Evolutionary conservation across 2,113 vertebrate species (phyloP).

Genomic region (Cervus canadensis): DNA sequence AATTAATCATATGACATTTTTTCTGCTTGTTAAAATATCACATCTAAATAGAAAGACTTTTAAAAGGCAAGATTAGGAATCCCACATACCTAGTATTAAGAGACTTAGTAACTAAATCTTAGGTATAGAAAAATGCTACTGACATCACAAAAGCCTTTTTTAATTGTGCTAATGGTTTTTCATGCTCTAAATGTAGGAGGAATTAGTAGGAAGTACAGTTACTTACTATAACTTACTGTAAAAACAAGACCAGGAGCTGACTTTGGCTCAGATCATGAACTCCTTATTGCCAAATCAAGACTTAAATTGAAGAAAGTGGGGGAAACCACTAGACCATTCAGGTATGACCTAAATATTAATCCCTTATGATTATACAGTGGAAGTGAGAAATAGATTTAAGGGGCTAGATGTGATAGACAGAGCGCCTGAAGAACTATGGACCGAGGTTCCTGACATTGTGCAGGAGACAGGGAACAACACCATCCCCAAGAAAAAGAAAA

Average conservation of each 20-base stretch:
- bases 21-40: background rate
- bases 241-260: background rate
- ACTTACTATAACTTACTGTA: background rate
- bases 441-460: fast-evolving
- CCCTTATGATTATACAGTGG: background rate
- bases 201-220: background rate
- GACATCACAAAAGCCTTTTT: background rate
- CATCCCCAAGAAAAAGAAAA: background rate
- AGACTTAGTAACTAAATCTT: background rate
- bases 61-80: slow-evolving; percentile 1
- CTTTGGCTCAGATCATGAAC: background rate
- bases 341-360: background rate
- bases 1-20: background rate
- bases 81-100: background rate
- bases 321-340: background rate
- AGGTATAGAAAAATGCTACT: background rate
- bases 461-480: background rate
- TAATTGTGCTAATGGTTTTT: background rate
- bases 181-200: background rate
- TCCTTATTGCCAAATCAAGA: background rate
- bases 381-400: background rate
- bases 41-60: background rate
- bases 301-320: background rate
- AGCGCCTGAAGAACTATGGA: background rate
- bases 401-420: background rate